Percentiles rank a stretch among this genome's conserved stretches.
Evolutionary conservation across 2,888 invertebrate genomes (phyloP).

Genomic region (Chrysotoxum bicinctum): DNA sequence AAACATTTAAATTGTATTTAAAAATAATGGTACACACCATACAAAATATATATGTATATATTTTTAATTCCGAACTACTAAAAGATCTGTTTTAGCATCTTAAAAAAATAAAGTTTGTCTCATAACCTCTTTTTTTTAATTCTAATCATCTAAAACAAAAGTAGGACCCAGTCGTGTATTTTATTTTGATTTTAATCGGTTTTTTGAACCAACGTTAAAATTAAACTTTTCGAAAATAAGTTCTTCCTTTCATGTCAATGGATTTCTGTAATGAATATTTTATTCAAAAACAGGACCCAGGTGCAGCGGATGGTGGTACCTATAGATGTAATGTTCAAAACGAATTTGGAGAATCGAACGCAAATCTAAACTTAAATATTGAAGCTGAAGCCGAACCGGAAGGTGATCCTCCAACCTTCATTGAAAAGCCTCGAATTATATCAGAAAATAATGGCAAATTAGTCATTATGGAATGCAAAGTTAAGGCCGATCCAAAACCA

Average conservation of each 20-base stretch:
- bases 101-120: too few relatives aligned
- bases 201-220: too few relatives aligned
- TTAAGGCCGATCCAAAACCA: constrained; percentile 91
- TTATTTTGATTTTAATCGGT: too few relatives aligned
- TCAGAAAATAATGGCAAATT: constrained; percentile 92
- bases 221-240: too few relatives aligned
- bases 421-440: constrained; percentile 93
- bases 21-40: too few relatives aligned
- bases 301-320: constrained; percentile 91
- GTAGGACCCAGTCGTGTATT: too few relatives aligned
- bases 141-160: too few relatives aligned
- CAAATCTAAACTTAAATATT: constrained; percentile 97
- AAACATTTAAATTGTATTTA: too few relatives aligned
- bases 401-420: constrained; percentile 96
- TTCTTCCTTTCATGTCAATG: not conserved
- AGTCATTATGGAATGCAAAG: constrained; percentile 93
- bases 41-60: too few relatives aligned
- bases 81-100: too few relatives aligned
- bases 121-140: too few relatives aligned
- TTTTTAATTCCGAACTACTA: too few relatives aligned
- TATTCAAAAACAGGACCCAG: constrained; percentile 85
- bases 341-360: constrained; percentile 97
- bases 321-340: constrained; percentile 97
- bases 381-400: constrained; percentile 97
- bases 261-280: not conserved